These are phyloP conservation scores for Drosophila monieri DNA, from an alignment of 2,888 invertebrate genomes.

Conservation along the genomic window DNA sequence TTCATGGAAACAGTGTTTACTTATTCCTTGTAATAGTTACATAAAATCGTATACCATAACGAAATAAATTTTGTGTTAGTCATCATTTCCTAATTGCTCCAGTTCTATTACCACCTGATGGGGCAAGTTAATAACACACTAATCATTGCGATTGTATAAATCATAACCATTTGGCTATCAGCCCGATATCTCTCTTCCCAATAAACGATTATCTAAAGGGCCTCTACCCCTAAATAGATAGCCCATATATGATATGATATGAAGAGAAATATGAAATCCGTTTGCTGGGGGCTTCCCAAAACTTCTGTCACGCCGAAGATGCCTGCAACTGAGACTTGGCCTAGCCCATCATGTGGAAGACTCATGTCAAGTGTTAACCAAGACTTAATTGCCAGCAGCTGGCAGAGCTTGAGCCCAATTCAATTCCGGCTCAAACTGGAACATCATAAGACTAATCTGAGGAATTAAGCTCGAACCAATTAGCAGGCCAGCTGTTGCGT, in stretches of 20 bases:
- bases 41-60: not conserved
- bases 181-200: slow-evolving; percentile 16
- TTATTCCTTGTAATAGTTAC: not conserved
- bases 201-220: slow-evolving; percentile 33
- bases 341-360: slow-evolving; percentile 20
- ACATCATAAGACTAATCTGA: slow-evolving; percentile 7
- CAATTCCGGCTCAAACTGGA: slow-evolving; percentile 6
- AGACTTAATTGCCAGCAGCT: slow-evolving; percentile 54
- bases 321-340: slow-evolving; percentile 3
- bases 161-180: slow-evolving; percentile 56
- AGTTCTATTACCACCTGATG: slow-evolving; percentile 9
- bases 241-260: not conserved
- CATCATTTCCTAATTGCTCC: slow-evolving; percentile 15
- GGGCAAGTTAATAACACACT: slow-evolving; percentile 35
- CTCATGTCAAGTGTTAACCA: slow-evolving; percentile 53
- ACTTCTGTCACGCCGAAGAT: slow-evolving; percentile 21
- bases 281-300: not conserved
- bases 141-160: slow-evolving; percentile 56
- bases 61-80: not conserved
- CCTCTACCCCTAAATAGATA: slow-evolving; percentile 48
- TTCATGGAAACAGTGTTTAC: not conserved
- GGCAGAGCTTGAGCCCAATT: slow-evolving; percentile 49
- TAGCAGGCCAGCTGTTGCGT: slow-evolving; percentile 52
- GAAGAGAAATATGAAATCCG: not conserved
- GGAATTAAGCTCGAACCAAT: slow-evolving; percentile 51